Evolutionary conservation across 2,113 vertebrate genomes (phyloP).

Genomic region (Cricetomys ansorgei): DNA sequence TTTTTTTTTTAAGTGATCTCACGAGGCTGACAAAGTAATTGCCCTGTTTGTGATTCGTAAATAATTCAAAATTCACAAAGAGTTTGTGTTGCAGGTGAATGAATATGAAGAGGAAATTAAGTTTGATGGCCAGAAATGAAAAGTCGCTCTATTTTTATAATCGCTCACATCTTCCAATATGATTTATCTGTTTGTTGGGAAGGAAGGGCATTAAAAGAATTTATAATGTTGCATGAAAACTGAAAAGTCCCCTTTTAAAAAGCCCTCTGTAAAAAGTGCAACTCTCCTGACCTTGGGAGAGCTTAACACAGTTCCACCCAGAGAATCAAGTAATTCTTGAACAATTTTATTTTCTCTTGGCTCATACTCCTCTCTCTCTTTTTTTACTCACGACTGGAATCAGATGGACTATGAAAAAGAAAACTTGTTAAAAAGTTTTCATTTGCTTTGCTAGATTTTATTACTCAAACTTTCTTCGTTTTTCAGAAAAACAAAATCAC

Average conservation of each 20-base stretch:
- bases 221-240: constrained; percentile 49
- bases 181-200: constrained; percentile 48
- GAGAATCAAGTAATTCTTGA: constrained; percentile 40
- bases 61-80: not conserved
- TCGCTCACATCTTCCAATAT: constrained; percentile 37
- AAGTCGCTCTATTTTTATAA: constrained; percentile 35
- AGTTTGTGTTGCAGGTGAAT: constrained; percentile 48
- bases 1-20: not conserved
- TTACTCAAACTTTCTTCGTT: constrained; percentile 52
- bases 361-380: not conserved
- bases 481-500: constrained; percentile 20
- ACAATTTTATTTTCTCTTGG: constrained; percentile 54
- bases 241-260: constrained; percentile 44
- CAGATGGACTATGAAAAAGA: constrained; percentile 36
- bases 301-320: not conserved
- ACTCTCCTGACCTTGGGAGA: constrained; percentile 10
- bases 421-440: constrained; percentile 57
- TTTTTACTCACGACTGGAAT: constrained; percentile 37
- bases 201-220: constrained; percentile 41
- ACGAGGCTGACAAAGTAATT: not conserved
- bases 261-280: not conserved
- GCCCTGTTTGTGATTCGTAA: not conserved
- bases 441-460: constrained; percentile 55
- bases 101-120: constrained; percentile 34
- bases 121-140: constrained; percentile 13